phyloP scores from a whole-genome alignment of 1,140 invertebrate species.

The Papilio helenus region DNA sequence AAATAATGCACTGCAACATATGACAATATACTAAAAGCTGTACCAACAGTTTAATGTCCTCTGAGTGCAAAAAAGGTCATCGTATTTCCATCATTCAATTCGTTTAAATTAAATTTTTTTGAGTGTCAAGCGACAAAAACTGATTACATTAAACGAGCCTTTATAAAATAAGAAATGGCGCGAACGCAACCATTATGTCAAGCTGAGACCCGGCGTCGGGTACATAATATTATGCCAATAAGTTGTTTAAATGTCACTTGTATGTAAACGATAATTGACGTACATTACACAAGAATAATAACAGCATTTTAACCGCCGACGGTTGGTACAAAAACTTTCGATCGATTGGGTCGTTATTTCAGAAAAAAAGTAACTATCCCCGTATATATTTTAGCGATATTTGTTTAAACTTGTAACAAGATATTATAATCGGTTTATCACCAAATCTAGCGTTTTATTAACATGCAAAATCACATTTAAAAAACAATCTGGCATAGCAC shows the following conservation, averaged over 20 bases:
- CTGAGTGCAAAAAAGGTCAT: not conserved
- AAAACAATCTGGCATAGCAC: no score
- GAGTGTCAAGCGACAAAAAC: not conserved
- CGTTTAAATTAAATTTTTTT: conserved; percentile 4
- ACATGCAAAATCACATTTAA: no score
- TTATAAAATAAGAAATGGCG: conserved; percentile 28
- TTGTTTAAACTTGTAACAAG: not conserved
- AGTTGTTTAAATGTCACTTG: conserved; percentile 29
- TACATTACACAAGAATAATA: conserved; percentile 22
- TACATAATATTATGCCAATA: conserved; percentile 33
- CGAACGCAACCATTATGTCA: conserved; percentile 25
- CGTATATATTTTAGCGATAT: not conserved
- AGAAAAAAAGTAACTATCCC: not conserved
- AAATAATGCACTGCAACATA: not conserved
- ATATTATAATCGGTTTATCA: not conserved
- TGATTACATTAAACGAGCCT: not conserved
- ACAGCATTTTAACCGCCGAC: not conserved
- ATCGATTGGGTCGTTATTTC: conserved; percentile 13
- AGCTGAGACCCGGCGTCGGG: not conserved
- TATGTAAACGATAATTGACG: conserved; percentile 31
- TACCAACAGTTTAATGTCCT: not conserved
- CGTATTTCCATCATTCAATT: not conserved
- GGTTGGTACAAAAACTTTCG: not conserved
- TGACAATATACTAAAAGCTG: not conserved
- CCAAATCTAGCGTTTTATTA: not conserved